A percentile compares a stretch with the other conserved stretches of the same genome.
phyloP scores from a whole-genome alignment of 2,797 vertebrate species.

The Trachops cirrhosus region DNA sequence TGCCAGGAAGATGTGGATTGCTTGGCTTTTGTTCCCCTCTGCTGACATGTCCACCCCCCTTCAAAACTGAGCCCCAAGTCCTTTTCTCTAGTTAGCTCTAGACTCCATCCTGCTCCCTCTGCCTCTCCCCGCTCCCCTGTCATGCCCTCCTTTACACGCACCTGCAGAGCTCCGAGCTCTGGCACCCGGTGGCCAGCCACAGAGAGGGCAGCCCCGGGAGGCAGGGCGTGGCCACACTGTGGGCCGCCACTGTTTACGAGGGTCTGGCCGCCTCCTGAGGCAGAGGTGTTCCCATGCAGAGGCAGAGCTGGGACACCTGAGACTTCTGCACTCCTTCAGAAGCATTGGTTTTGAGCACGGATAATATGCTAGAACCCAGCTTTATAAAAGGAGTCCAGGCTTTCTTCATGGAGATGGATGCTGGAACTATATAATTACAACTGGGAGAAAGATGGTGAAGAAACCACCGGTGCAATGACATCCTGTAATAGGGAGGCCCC shows the following conservation, averaged over 20 bases:
- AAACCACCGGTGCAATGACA: background rate
- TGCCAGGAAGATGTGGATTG: background rate
- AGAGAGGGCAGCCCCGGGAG: background rate
- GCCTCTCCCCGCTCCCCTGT: background rate
- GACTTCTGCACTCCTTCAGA: background rate
- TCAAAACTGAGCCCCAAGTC: background rate
- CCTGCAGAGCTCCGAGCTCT: background rate
- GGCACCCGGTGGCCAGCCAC: background rate
- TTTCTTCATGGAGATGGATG: background rate
- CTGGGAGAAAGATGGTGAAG: background rate
- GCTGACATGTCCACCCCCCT: too few species aligned
- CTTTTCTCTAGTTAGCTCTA: background rate
- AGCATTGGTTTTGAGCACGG: background rate
- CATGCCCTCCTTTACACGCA: rapidly evolving
- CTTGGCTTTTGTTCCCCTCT: background rate
- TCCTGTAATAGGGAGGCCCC: background rate
- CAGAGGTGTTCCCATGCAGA: too few species aligned
- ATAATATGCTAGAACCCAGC: background rate
- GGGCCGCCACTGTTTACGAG: background rate
- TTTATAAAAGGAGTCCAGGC: background rate
- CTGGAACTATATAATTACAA: background rate
- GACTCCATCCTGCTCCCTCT: background rate
- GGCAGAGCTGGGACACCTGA: background rate
- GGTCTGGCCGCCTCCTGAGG: background rate
- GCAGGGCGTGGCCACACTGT: rapidly evolving